These are phyloP conservation scores for Trichonephila clavipes DNA, from an alignment of 1,140 invertebrate genomes.

Conservation along the genomic window DNA sequence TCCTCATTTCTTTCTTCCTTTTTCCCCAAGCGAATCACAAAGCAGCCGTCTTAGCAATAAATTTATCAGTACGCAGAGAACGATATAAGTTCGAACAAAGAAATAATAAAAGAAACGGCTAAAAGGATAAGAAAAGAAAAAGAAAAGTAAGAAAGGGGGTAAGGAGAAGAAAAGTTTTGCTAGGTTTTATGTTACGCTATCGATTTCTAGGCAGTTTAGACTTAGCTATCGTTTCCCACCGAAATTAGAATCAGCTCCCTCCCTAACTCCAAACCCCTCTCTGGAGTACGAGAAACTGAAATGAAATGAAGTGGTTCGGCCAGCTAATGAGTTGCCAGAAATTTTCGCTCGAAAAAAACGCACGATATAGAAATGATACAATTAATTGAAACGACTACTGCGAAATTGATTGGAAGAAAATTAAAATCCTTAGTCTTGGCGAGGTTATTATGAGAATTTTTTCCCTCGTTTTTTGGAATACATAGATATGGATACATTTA, in stretches of 20 bases:
- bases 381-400: slow-evolving; percentile 71
- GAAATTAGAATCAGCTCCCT: slow-evolving; percentile 55
- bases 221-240: slow-evolving; percentile 68
- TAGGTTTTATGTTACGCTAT: slow-evolving; percentile 67
- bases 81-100: slow-evolving; percentile 48
- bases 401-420: slow-evolving; percentile 68
- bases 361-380: slow-evolving; percentile 67
- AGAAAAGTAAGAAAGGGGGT: slow-evolving; percentile 5
- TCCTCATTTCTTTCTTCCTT: background rate
- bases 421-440: slow-evolving; percentile 62
- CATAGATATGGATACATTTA: background rate
- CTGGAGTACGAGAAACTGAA: slow-evolving; percentile 56
- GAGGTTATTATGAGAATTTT: slow-evolving; percentile 39
- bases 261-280: background rate
- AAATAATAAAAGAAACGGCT: slow-evolving; percentile 42
- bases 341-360: slow-evolving; percentile 40
- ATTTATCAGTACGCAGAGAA: slow-evolving; percentile 61
- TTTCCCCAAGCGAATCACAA: slow-evolving; percentile 64
- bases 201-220: slow-evolving; percentile 62
- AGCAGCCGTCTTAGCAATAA: slow-evolving; percentile 70
- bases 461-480: background rate
- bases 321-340: slow-evolving; percentile 72
- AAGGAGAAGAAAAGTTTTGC: slow-evolving; percentile 33
- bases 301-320: slow-evolving; percentile 73
- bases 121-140: background rate